Evolutionary conservation across 2,888 invertebrate species (phyloP).

Genomic region (Brenthis ino): DNA sequence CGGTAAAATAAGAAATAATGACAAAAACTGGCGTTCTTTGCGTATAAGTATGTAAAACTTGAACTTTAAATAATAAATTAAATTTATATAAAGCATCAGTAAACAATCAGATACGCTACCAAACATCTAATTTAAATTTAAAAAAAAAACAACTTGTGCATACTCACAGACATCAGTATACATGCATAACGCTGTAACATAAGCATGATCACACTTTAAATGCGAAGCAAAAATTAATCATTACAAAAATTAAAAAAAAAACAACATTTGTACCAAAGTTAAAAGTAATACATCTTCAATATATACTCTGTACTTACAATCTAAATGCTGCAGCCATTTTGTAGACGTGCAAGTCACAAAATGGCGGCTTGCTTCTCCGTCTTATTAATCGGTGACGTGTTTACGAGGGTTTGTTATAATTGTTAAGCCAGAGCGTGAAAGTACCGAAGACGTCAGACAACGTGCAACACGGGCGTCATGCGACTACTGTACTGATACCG

Average conservation of each 20-base stretch:
- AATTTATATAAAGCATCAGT: slow-evolving; percentile 39
- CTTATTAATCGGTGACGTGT: slow-evolving; percentile 39
- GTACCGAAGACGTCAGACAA: slow-evolving; percentile 48
- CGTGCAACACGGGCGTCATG: slow-evolving; percentile 51
- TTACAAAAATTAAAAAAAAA: slow-evolving; percentile 58
- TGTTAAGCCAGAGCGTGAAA: slow-evolving; percentile 42
- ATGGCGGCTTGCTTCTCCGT: slow-evolving; percentile 62
- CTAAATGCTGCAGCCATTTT: slow-evolving; percentile 72
- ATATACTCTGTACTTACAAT: slow-evolving; percentile 73
- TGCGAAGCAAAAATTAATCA: slow-evolving; percentile 72
- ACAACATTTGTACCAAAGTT: slow-evolving; percentile 72
- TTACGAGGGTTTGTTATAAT: slow-evolving; percentile 36
- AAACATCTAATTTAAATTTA: slow-evolving; percentile 56
- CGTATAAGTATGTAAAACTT: slow-evolving; percentile 47
- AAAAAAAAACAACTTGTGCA: slow-evolving; percentile 77
- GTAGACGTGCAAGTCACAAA: slow-evolving; percentile 56
- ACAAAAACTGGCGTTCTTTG: slow-evolving; percentile 43
- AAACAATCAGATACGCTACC: slow-evolving; percentile 62
- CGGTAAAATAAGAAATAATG: slow-evolving; percentile 36
- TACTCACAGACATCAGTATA: slow-evolving; percentile 78
- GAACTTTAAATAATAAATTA: slow-evolving; percentile 46
- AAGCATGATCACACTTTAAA: slow-evolving; percentile 80
- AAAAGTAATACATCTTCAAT: slow-evolving; percentile 56
- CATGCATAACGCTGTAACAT: slow-evolving; percentile 80
- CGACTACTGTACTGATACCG: slow-evolving; percentile 40